Base-by-base conservation (phyloP, 2,113 vertebrate genomes). In the Crotalus horridus region DNA sequence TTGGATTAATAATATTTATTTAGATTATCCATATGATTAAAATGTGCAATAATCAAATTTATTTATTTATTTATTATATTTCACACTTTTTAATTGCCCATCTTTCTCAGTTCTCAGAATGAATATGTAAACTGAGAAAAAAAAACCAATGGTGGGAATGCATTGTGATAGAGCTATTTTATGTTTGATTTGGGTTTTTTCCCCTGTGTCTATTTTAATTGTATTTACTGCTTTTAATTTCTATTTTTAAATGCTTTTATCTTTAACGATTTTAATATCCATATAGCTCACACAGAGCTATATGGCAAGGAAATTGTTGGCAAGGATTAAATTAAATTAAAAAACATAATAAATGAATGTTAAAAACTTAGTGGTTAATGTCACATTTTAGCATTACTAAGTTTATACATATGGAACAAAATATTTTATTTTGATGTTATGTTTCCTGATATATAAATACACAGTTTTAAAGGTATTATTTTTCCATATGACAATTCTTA, bases 351-450 rank as follows among this genome's bases (percentile, higher is more conserved):
- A 17, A 88, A 88, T 54, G 26, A 54, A 55, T 33, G 17, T 43
- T 21, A 56, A 23, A 4, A 58, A 23, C 1, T 55, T 89, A 46
- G 13, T 17, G 55, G 12, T 87, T 26, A 46, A 55, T 91, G 90
- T 0, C 0, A 94, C 89, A 69, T 74, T 33, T 17, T 3, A 0
- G 92, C 92, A 89, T 93, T 58, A 48, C 91, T 0, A 0, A 59
- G 92, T 93, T 92, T 54, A n/a, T 1, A 89, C 29, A 4, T 54
- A 93, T 88, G 91, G 85, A 43, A 46, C 55, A 92, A 53, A 74
- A 95, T 55, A 6, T 89, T 95, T 95, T 89, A 85, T 93, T 90
- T 88, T 89, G 90, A 5, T 7, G 87, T 91, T 93, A 48, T 33
- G n/a, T 81, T 85, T 95, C n/a, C 91, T 95, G n/a, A 81, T 81